Evolutionary conservation across 2,888 invertebrate species (phyloP), one percentile per base, ranked within the genome.

Genomic region (Euspilapteryx auroguttella): DNA sequence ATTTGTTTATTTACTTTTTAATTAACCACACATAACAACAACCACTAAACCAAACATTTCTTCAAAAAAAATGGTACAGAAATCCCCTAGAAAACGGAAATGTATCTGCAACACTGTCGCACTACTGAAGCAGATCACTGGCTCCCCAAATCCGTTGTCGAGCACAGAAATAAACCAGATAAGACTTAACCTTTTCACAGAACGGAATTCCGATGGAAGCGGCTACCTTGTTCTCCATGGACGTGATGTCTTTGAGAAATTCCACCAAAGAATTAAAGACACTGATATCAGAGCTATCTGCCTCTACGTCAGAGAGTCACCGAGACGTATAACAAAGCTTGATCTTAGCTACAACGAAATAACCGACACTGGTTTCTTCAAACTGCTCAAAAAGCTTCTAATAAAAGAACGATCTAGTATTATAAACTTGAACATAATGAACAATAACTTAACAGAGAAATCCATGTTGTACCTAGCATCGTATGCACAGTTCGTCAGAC

Each of bases 311-410:
- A 47, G 44, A 20, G 52, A 63, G 25, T 44, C 75, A 32, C 55
- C 59, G 0, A 41, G 50, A 12, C 48, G 79, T 27, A 65, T 84
- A 3, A 61, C 61, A 0, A 69, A 57, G 27, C 25, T 83, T 1
- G 78, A 80, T 38, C 46, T 84, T 4, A 58, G 76, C 14, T 81
- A 80, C 39, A 84, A 84, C 35, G 40, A 68, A 25, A 77, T 84
- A 7, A 77, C 77, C 0, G 78, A 81, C 34, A 34, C 34, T 10
- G 80, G 80, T 0, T 62, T 81, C 12, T 47, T 46, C 24, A 65
- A 58, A 33, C 37, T 79, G 8, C 37, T 69, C 3, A 65, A 76
- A 39, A 53, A 58, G 11, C 47, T 69, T 4, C 50, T 80, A 1
- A 40, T 66, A 0, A 58, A 77, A 45, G 49, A 55, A 0, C 42